Evolutionary conservation across 2,888 invertebrate species (phyloP).

Genomic region (Seira musarum): DNA sequence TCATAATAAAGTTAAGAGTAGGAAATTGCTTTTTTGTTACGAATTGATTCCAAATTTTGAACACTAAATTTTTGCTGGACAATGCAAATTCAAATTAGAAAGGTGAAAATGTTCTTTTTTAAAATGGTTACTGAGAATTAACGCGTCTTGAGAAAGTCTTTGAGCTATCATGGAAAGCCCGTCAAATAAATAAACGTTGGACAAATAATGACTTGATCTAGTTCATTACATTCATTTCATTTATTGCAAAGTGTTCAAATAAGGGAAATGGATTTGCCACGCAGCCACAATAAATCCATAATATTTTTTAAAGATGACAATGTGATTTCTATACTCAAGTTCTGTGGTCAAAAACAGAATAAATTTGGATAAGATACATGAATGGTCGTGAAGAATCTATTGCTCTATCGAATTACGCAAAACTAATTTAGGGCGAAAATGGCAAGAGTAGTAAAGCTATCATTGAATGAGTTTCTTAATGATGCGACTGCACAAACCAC

Average conservation of each 20-base stretch:
- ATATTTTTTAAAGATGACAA: neutral
- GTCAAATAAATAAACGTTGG: neutral
- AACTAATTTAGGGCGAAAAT: neutral
- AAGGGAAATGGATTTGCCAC: neutral
- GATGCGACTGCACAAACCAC: neutral
- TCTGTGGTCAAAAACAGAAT: slow-evolving; percentile 9
- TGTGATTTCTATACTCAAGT: neutral
- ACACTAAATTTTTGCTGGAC: neutral
- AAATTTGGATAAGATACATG: neutral
- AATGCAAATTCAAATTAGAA: neutral
- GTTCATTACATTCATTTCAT: neutral
- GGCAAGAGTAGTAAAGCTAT: neutral
- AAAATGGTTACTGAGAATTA: neutral
- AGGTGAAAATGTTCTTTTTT: neutral
- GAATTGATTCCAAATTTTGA: neutral
- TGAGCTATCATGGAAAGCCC: neutral
- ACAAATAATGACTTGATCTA: slow-evolving; percentile 3
- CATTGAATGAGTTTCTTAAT: neutral
- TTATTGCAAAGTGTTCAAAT: neutral
- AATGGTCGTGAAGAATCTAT: neutral
- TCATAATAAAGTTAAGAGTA: too few relatives aligned
- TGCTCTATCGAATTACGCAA: slow-evolving; percentile 6
- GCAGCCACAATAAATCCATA: neutral
- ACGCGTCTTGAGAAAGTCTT: neutral
- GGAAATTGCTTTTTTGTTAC: too few relatives aligned